Evolutionary conservation across 2,888 invertebrate genomes (phyloP), one percentile per base, ranked within the genome.

Genomic region (Cepaea hortensis): DNA sequence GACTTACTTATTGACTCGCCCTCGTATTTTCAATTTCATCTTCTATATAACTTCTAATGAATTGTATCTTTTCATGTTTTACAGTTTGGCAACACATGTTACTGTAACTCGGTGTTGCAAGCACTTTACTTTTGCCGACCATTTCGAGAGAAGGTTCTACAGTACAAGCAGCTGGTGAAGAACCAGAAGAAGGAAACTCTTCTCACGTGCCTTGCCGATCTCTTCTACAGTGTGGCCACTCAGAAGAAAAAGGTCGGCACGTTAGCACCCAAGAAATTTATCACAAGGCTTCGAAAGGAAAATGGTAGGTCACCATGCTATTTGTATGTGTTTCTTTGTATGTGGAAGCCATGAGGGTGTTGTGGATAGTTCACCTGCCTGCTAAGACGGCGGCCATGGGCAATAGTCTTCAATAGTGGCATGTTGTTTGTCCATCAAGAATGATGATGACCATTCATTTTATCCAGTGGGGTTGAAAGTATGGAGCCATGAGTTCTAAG

Each of bases 231-330:
- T 95, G 99, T 99, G 94, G 99, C 99, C 73, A 99, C 99, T n/a
- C 99, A 99, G 94, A 99, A 99, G 96, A 99, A 99, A 95, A 98
- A 99, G 96, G 95, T 99, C 87, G 99, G 99, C 87, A 99, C 99
- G 55, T 98, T 99, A 94, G 99, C 99, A 84, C 99, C 99, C 91
- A 99, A 99, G 95, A 98, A 99, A 95, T 99, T 99, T 95, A 99
- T 99, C 94, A 98, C 99, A 90, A 96, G 99, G 93, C 95, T 99
- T 94, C 96, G 99, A 93, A 99, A 99, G 95, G 99, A 99, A 95
- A 99, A 99, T 96, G 98, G 98, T 97, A 92, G 92, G 92, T 7
- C 23, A 72, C 23, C 20, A 72, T 6, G 11, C 11, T 55, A 55
- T 55, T 55, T 55, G 3, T 11, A 55, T 55, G 55, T 55, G 11